Percentiles rank a stretch among this genome's conserved stretches.
These are phyloP conservation scores for Drosophila nasuta DNA, from an alignment of 1,140 invertebrate species.

Conservation along the genomic window DNA sequence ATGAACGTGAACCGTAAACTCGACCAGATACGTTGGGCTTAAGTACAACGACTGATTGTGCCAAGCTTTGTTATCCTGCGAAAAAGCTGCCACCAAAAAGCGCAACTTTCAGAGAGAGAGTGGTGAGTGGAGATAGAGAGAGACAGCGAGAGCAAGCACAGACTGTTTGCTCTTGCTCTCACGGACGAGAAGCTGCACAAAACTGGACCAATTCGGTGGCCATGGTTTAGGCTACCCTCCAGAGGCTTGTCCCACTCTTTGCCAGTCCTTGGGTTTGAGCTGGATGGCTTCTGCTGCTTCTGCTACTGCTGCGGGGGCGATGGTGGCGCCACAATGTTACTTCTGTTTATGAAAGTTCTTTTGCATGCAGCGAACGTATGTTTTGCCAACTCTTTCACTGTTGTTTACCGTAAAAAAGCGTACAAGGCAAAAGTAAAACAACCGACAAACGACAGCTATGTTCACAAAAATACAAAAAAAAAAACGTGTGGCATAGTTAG, in stretches of 20 bases:
- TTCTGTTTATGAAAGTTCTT: conserved; percentile 59
- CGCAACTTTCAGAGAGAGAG: conserved; percentile 53
- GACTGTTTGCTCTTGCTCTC: neutral
- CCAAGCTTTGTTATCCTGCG: conserved; percentile 78
- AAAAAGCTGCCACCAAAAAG: conserved; percentile 73
- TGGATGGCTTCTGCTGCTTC: neutral
- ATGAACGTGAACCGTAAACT: conserved; percentile 44
- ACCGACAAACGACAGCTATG: conserved; percentile 40
- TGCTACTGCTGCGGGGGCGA: neutral
- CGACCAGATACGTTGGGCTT: conserved; percentile 69
- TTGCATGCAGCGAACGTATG: conserved; percentile 63
- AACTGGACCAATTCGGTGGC: conserved; percentile 33
- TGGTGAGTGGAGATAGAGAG: conserved; percentile 13
- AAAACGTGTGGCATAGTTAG: conserved; percentile 50
- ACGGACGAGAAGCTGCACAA: conserved; percentile 16
- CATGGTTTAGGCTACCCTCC: conserved; percentile 9
- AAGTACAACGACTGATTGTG: conserved; percentile 80
- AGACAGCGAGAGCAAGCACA: conserved; percentile 14
- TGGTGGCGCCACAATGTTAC: conserved; percentile 1
- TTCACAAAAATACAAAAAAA: neutral
- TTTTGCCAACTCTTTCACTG: conserved; percentile 70
- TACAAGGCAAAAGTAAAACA: conserved; percentile 38
- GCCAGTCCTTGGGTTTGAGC: no score
- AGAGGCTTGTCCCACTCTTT: neutral
- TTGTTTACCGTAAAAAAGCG: conserved; percentile 64